Base-by-base conservation (phyloP, 2,113 vertebrate genomes). In the Sinosuthora webbiana region DNA sequence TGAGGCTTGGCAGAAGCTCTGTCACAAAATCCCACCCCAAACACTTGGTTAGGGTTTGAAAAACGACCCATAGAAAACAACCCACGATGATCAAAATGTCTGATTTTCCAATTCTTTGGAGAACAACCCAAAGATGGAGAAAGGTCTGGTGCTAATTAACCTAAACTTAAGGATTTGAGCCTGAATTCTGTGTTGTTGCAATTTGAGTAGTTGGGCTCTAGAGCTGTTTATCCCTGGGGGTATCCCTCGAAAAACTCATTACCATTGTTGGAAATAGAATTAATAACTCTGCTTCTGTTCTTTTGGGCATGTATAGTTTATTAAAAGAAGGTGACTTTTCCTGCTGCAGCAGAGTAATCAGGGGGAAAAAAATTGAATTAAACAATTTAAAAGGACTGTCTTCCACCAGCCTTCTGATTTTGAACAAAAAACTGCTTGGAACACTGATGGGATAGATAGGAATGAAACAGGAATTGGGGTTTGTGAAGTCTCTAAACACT, bases 151-250 rank as follows among this genome's bases (percentile, higher is more conserved):
- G 71, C 75, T 94, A 52, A 93, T 95, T 95, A 94, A 95, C 75
- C 78, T 90, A 57, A 95, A 80, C 70, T 90, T 65, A 41, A 87
- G 78, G 87, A 88, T 86, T 71, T 86, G 27, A 47, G 22, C 30
- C 67, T 83, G 82, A 88, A 74, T 79, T 90, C 69, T 41, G 62
- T 96, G 78, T 30, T 81, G 63, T 30, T 93, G 90, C 70, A 77
- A 83, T 90, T 69, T 17, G 71, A 87, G 75, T 49, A 70, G 75
- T 88, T 85, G 28, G 59, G 55, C 59, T 89, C 4, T 74, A 79
- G 57, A 85, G 68, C 70, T 95, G 87, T 95, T 95, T 94, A 91
- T 76, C 87, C 94, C 91, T 83, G 87, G 87, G 94, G 95, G 84
- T 90, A 87, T 69, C 87, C 30, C 5, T 69, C 94, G 81, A 91